These are phyloP conservation scores for Melipona bicolor DNA, from an alignment of 2,888 invertebrate genomes.

Conservation along the genomic window DNA sequence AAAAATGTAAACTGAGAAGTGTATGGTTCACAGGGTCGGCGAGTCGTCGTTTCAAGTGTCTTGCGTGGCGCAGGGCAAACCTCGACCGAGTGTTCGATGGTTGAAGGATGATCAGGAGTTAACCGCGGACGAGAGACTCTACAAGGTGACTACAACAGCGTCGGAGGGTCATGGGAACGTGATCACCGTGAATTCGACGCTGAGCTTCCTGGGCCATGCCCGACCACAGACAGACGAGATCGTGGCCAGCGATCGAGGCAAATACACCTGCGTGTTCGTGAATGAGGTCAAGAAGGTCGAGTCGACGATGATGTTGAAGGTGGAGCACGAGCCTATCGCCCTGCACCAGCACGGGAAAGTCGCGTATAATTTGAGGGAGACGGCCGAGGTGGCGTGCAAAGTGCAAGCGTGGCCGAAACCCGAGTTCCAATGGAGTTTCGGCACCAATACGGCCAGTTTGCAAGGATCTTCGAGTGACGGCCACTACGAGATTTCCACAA, in stretches of 20 bases:
- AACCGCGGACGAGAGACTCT: constrained; percentile 90
- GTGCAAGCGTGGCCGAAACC: constrained; percentile 97
- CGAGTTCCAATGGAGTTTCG: constrained; percentile 96
- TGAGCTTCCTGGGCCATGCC: constrained; percentile 92
- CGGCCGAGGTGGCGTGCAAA: constrained; percentile 94
- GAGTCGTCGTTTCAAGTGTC: constrained; percentile 92
- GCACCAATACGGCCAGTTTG: constrained; percentile 90
- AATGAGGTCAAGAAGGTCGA: constrained; percentile 95
- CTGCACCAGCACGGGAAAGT: constrained; percentile 94
- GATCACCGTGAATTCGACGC: constrained; percentile 92
- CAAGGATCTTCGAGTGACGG: constrained; percentile 92
- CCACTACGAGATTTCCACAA: constrained; percentile 93
- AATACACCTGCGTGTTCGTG: constrained; percentile 94
- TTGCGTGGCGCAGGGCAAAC: constrained; percentile 95
- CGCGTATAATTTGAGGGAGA: constrained; percentile 93
- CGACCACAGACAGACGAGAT: constrained; percentile 91
- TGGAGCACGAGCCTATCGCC: constrained; percentile 96
- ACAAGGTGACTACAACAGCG: constrained; percentile 92
- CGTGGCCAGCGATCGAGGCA: constrained; percentile 93
- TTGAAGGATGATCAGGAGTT: constrained; percentile 93
- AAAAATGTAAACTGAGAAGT: not conserved
- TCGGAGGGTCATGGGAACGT: constrained; percentile 92
- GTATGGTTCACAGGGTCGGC: constrained; percentile 86
- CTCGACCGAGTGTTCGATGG: constrained; percentile 93
- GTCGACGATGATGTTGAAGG: constrained; percentile 95